Percentiles rank a stretch among this genome's conserved stretches.
Evolutionary conservation across 2,797 vertebrate genomes (phyloP).

Genomic region (Pangasius djambal): DNA sequence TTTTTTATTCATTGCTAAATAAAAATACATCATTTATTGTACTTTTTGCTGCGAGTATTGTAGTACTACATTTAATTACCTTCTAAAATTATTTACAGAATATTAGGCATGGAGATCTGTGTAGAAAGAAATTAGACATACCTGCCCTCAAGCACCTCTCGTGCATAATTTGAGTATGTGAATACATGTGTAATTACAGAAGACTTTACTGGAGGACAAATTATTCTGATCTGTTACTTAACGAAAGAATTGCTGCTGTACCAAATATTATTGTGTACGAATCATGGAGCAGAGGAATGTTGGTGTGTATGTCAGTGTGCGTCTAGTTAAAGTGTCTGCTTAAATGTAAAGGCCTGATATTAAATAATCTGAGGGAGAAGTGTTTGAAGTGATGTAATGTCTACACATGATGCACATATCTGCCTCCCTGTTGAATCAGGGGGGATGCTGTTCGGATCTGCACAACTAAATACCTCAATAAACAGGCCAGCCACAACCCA

Average conservation of each 20-base stretch:
- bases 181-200: conserved; percentile 35
- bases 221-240: conserved; percentile 23
- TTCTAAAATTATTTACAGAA: conserved; percentile 18
- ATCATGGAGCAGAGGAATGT: conserved; percentile 19
- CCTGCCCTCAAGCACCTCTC: conserved; percentile 31
- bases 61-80: conserved; percentile 3
- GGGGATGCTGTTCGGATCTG: conserved; percentile 7
- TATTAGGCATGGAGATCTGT: not conserved
- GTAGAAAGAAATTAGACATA: conserved; percentile 30
- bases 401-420: not conserved
- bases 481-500: not conserved
- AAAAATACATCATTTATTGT: not conserved
- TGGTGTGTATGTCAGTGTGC: not conserved
- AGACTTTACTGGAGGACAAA: conserved; percentile 33
- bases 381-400: conserved; percentile 7
- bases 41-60: not conserved
- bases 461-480: not conserved
- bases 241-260: conserved; percentile 14
- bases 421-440: conserved; percentile 5
- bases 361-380: not conserved
- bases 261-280: conserved; percentile 26
- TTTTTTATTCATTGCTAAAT: not conserved
- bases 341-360: not conserved
- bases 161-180: conserved; percentile 30
- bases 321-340: conserved; percentile 7